These are phyloP conservation scores for Gastrophryne carolinensis DNA, from an alignment of 2,797 vertebrate species.

Conservation along the genomic window DNA sequence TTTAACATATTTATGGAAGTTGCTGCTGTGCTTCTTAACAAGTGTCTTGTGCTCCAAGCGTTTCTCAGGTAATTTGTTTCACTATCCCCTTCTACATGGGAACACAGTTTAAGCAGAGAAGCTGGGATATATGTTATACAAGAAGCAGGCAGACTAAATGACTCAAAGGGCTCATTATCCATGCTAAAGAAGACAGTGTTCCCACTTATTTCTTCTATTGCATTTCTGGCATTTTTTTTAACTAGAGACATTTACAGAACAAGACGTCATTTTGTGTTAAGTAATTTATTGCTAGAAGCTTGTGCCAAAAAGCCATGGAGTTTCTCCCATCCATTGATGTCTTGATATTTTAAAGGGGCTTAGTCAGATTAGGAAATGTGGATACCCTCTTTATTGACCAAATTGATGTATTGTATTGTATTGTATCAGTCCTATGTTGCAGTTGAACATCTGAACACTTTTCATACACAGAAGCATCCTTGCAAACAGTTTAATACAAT, in stretches of 20 bases:
- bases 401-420: not conserved
- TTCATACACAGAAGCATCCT: too few relatives aligned
- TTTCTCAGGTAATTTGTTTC: constrained; percentile 43
- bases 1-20: constrained; percentile 31
- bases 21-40: constrained; percentile 9
- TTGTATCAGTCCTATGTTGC: too few relatives aligned
- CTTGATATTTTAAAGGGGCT: constrained; percentile 36
- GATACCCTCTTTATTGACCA: not conserved
- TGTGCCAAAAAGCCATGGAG: constrained; percentile 40
- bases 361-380: constrained; percentile 25
- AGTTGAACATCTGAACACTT: too few relatives aligned
- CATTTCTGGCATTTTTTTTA: constrained; percentile 54
- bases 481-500: too few relatives aligned
- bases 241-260: constrained; percentile 49
- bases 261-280: constrained; percentile 51
- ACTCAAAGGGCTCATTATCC: constrained; percentile 46
- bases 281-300: constrained; percentile 39
- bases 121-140: constrained; percentile 42
- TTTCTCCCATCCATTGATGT: constrained; percentile 27
- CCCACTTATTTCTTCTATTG: constrained; percentile 46
- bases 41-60: constrained; percentile 24
- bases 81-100: constrained; percentile 28
- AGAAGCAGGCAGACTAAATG: constrained; percentile 46
- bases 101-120: constrained; percentile 30
- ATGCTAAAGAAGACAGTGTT: constrained; percentile 45